Conservation (phyloP, 2,888 invertebrate genomes). For the Diarsia mendica region DNA sequence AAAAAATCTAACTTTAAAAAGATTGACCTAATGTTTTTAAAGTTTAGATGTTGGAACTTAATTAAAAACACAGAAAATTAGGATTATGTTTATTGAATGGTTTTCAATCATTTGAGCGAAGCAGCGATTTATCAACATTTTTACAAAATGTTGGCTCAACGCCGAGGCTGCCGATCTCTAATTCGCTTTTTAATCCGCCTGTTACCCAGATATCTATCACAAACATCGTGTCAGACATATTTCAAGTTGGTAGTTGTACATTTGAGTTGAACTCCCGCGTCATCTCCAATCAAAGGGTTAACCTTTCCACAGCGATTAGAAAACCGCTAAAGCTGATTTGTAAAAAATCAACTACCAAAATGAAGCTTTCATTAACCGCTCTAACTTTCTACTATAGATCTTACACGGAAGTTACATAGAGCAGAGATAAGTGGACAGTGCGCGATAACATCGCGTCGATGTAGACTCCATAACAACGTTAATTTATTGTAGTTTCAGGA, state of each 20-base stretch:
- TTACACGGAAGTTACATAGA: constrained; percentile 63
- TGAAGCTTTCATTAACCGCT: constrained; percentile 62
- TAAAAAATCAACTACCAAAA: constrained; percentile 60
- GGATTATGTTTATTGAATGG: constrained; percentile 25
- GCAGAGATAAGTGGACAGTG: constrained; percentile 63
- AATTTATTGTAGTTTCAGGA: constrained; percentile 55
- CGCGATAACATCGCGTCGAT: constrained; percentile 62
- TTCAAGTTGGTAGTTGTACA: constrained; percentile 25
- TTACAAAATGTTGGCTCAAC: constrained; percentile 12
- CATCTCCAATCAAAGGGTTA: constrained; percentile 58
- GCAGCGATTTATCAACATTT: constrained; percentile 5
- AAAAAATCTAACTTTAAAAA: neutral
- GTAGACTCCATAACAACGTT: constrained; percentile 57
- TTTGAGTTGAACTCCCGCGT: constrained; percentile 48
- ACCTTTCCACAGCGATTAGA: constrained; percentile 61
- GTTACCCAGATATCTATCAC: constrained; percentile 49
- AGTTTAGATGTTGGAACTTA: neutral
- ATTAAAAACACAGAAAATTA: constrained; percentile 6
- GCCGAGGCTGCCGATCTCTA: constrained; percentile 42
- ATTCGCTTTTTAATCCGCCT: constrained; percentile 47
- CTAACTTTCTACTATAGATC: constrained; percentile 64
- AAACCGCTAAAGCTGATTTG: constrained; percentile 47
- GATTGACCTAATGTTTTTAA: neutral
- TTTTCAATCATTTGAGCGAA: constrained; percentile 14
- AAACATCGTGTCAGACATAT: constrained; percentile 42